Evolutionary conservation across 2,113 vertebrate species (phyloP).

Genomic region (Rhinichthys klamathensis): DNA sequence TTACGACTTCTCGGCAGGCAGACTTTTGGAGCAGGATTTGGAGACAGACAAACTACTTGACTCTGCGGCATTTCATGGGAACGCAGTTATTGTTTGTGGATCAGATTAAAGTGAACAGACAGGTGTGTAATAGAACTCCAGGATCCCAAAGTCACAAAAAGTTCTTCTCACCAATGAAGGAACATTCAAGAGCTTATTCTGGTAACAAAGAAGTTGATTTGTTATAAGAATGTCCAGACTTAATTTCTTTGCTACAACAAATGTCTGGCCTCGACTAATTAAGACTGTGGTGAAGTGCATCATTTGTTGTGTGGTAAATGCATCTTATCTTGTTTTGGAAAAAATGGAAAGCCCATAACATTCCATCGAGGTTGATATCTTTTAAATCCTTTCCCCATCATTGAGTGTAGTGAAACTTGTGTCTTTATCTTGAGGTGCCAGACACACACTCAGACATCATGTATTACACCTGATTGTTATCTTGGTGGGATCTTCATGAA

Average conservation of each 20-base stretch:
- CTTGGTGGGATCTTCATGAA: conserved; percentile 15
- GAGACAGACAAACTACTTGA: conserved; percentile 26
- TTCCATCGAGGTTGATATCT: conserved; percentile 27
- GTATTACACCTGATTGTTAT: conserved; percentile 26
- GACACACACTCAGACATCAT: conserved; percentile 28
- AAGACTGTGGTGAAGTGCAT: neutral
- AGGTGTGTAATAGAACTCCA: conserved; percentile 7
- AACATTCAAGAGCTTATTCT: conserved; percentile 24
- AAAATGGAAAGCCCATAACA: neutral
- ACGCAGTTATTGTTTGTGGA: conserved; percentile 5
- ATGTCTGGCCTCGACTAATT: neutral
- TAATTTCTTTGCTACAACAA: neutral
- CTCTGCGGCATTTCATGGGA: neutral
- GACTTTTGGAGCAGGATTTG: conserved; percentile 14
- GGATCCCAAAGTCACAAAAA: conserved; percentile 9
- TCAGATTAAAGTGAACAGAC: conserved; percentile 22
- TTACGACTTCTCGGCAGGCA: conserved; percentile 11
- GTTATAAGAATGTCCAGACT: neutral
- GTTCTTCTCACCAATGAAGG: neutral
- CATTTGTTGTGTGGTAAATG: conserved; percentile 8
- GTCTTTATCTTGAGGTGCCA: conserved; percentile 20
- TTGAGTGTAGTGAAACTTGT: neutral
- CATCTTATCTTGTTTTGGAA: conserved; percentile 36
- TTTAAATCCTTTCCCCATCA: conserved; percentile 32
- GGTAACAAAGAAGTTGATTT: conserved; percentile 7